Conservation (phyloP, 2,888 invertebrate genomes). For the Branchipolynoe longqiensis region DNA sequence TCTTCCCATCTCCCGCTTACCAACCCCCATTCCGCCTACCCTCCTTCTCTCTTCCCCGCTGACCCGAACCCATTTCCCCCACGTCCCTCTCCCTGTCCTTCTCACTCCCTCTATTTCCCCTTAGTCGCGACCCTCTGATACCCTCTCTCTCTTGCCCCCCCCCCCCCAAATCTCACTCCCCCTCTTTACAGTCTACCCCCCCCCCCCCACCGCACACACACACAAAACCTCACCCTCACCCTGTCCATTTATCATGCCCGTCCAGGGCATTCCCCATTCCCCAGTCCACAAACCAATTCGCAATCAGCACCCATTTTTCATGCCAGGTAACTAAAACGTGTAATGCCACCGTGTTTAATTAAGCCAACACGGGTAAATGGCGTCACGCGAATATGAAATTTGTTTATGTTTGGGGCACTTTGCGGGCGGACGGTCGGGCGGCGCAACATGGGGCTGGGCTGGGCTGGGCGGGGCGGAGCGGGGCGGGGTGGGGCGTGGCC, state of each 20-base stretch:
- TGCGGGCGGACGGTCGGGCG: background rate
- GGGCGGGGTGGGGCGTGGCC: background rate
- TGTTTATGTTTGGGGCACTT: slow-evolving; percentile 38
- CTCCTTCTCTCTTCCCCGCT: background rate
- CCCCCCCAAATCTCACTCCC: no score
- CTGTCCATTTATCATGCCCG: background rate
- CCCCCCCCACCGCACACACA: background rate
- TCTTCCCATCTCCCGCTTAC: no score
- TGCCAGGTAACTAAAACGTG: slow-evolving; percentile 34
- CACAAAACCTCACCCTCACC: background rate
- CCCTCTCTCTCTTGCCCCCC: no score
- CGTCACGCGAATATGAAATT: slow-evolving; percentile 48
- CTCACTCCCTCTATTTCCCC: no score
- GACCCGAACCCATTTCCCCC: no score
- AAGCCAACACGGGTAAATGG: slow-evolving; percentile 37
- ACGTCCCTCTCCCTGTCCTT: no score
- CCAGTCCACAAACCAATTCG: no score
- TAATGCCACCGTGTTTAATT: slow-evolving; percentile 51
- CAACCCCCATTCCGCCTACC: background rate
- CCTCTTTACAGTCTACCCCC: no score
- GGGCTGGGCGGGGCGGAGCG: no score
- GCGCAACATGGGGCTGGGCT: background rate
- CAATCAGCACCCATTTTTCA: no score
- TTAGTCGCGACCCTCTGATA: no score
- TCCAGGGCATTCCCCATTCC: no score